Conservation (phyloP, 2,797 vertebrate species). For the Sebastes minor region DNA sequence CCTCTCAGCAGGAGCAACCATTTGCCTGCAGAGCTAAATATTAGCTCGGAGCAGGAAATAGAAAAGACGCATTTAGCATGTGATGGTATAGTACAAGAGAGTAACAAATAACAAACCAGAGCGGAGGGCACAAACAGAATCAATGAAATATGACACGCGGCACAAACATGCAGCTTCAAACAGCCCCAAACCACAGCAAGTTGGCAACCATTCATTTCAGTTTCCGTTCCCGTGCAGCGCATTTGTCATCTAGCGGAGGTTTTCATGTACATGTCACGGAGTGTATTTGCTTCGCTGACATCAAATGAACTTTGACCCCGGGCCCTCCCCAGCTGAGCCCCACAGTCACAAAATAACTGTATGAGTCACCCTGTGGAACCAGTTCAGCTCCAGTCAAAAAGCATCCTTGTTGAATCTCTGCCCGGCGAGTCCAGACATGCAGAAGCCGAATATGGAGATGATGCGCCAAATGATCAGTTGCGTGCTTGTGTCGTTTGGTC, state of each 20-base stretch:
- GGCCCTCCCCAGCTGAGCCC: conserved; percentile 28
- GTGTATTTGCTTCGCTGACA: conserved; percentile 46
- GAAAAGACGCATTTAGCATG: conserved; percentile 53
- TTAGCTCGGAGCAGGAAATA: conserved; percentile 52
- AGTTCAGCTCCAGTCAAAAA: conserved; percentile 37
- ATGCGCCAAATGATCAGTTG: conserved; percentile 37
- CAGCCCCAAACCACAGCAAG: conserved; percentile 24
- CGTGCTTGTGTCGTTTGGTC: background rate
- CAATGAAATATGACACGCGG: conserved; percentile 55
- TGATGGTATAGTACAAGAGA: conserved; percentile 34
- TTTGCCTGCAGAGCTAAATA: conserved; percentile 67
- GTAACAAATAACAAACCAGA: conserved; percentile 39
- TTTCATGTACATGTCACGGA: conserved; percentile 38
- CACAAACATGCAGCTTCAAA: conserved; percentile 43
- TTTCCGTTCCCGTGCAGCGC: conserved; percentile 24
- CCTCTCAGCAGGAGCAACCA: conserved; percentile 55
- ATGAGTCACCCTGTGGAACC: conserved; percentile 53
- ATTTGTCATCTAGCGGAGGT: conserved; percentile 46
- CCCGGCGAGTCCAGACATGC: conserved; percentile 19
- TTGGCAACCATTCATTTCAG: conserved; percentile 38
- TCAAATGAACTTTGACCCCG: conserved; percentile 52
- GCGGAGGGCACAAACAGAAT: conserved; percentile 33
- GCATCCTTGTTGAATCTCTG: conserved; percentile 28
- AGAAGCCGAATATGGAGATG: conserved; percentile 27
- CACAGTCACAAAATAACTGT: conserved; percentile 37